Conservation (phyloP, 1,140 invertebrate species). For the Adelges cooleyi region DNA sequence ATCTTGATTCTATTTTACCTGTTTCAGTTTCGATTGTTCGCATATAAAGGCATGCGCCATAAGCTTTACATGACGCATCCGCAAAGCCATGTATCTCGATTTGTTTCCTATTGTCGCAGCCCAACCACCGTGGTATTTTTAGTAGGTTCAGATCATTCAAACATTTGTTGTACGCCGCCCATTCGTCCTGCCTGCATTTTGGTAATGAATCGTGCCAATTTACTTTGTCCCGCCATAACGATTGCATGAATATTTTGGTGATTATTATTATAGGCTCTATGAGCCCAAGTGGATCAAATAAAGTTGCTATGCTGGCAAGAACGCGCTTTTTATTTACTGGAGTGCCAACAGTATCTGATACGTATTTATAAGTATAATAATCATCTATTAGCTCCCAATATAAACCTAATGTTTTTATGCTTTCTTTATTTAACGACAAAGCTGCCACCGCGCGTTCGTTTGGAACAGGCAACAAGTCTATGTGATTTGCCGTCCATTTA, state of each 20-base stretch:
- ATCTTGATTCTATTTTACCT: not conserved
- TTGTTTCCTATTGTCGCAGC: not conserved
- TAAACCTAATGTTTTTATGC: not conserved
- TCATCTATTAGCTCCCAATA: not conserved
- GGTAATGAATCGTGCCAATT: slow-evolving; percentile 26
- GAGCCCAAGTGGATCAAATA: slow-evolving; percentile 30
- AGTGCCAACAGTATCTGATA: not conserved
- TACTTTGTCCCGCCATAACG: slow-evolving; percentile 9
- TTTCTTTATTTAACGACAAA: not conserved
- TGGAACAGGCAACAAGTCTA: too few species aligned
- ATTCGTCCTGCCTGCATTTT: not conserved
- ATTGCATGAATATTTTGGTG: slow-evolving; percentile 31
- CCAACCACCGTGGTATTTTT: not conserved
- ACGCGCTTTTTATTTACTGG: slow-evolving; percentile 1
- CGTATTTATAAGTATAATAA: not conserved
- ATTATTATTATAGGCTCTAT: slow-evolving; percentile 9
- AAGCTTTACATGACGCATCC: not conserved
- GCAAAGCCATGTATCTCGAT: slow-evolving; percentile 9
- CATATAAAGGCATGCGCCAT: not conserved
- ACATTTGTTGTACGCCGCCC: not conserved
- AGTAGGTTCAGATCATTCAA: not conserved
- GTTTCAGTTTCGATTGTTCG: not conserved
- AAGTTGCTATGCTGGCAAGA: slow-evolving; percentile 16
- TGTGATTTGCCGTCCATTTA: slow-evolving; percentile 4
- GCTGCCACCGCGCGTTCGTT: too few species aligned